These are phyloP conservation scores for Amphipoea oculea DNA, from an alignment of 2,888 invertebrate genomes.

Conservation along the genomic window DNA sequence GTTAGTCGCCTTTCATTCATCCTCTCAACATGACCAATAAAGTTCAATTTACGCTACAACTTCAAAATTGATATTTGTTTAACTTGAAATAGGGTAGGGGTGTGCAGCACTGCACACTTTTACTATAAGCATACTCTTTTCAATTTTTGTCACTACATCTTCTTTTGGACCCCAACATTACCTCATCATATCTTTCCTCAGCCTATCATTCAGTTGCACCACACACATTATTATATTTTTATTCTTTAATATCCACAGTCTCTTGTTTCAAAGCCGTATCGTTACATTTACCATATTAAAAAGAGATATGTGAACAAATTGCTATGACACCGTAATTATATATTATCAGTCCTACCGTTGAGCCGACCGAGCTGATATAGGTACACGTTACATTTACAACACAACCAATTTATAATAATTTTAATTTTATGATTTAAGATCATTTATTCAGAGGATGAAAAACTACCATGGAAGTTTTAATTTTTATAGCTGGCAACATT, in stretches of 20 bases:
- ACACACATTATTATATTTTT: background rate
- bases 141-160: background rate
- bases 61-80: too few species aligned
- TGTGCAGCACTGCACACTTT: too few species aligned
- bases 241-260: slow-evolving; percentile 3
- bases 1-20: background rate
- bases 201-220: background rate
- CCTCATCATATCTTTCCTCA: background rate
- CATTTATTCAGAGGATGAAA: slow-evolving; percentile 1
- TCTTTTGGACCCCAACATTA: background rate
- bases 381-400: slow-evolving; percentile 40
- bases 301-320: slow-evolving; percentile 58
- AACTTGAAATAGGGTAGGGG: too few species aligned
- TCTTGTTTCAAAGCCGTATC: background rate
- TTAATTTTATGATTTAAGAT: slow-evolving; percentile 22
- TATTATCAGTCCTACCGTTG: slow-evolving; percentile 45
- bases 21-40: background rate
- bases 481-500: slow-evolving; percentile 40
- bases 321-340: slow-evolving; percentile 18
- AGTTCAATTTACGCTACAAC: too few species aligned
- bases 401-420: slow-evolving; percentile 54
- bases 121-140: background rate
- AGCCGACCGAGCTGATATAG: slow-evolving; percentile 34
- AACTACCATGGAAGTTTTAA: slow-evolving; percentile 32
- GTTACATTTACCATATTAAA: slow-evolving; percentile 38